phyloP scores from a whole-genome alignment of 2,797 vertebrate species.

The Neopelma chrysocephalum region DNA sequence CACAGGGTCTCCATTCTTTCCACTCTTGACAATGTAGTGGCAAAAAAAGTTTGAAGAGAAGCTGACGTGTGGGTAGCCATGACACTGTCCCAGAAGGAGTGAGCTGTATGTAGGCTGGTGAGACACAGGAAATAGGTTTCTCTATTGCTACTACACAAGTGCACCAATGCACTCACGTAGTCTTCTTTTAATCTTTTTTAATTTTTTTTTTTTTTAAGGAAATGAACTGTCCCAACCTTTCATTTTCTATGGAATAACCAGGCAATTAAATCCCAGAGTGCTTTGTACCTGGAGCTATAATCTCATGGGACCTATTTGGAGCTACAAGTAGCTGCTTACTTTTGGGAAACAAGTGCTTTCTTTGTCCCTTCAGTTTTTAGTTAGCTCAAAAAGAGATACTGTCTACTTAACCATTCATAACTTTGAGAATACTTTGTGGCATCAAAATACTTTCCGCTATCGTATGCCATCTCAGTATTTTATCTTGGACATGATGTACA shows the following conservation, averaged over 20 bases:
- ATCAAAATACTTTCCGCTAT: background rate
- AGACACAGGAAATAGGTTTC: background rate
- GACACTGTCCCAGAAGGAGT: rapidly evolving
- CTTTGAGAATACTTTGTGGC: background rate
- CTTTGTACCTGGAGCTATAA: background rate
- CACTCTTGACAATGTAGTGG: background rate
- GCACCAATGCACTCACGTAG: too few species aligned
- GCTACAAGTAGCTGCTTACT: background rate
- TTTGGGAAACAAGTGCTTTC: background rate
- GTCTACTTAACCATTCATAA: background rate
- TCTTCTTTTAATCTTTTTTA: too few species aligned
- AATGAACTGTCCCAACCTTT: background rate
- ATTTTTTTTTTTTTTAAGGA: background rate
- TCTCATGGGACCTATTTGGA: background rate
- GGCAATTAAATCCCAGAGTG: background rate
- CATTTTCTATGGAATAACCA: background rate
- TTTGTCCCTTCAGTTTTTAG: background rate
- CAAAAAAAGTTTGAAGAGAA: background rate
- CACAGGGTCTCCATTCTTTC: background rate
- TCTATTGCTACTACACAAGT: background rate
- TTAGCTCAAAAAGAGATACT: background rate
- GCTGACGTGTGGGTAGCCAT: rapidly evolving
- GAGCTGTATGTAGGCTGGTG: background rate
- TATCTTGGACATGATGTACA: background rate
- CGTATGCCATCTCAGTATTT: background rate